Percentiles rank a stretch among this genome's conserved stretches.
phyloP scores from a whole-genome alignment of 2,888 invertebrate species.

The Drosophila parthenogenetica region DNA sequence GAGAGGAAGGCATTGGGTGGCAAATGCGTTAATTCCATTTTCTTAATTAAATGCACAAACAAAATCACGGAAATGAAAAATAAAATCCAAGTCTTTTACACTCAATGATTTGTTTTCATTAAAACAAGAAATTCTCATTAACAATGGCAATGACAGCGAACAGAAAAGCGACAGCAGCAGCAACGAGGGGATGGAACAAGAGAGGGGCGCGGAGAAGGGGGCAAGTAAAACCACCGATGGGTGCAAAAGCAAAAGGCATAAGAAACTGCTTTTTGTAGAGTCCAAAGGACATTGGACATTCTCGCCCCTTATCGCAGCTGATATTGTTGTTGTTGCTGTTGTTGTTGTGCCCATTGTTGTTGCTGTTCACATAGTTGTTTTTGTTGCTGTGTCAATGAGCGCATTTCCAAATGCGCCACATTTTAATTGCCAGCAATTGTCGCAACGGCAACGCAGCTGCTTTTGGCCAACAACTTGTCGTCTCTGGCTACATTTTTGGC shows the following conservation, averaged over 20 bases:
- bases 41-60: conserved; percentile 84
- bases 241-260: conserved; percentile 47
- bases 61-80: conserved; percentile 83
- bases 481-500: not conserved
- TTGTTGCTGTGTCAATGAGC: conserved; percentile 54
- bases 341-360: conserved; percentile 20
- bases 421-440: conserved; percentile 81
- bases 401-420: conserved; percentile 74
- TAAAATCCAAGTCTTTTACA: conserved; percentile 83
- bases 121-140: conserved; percentile 84
- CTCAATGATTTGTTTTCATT: conserved; percentile 84
- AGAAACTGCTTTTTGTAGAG: conserved; percentile 22
- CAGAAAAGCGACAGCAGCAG: conserved; percentile 40
- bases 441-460: conserved; percentile 59
- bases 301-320: conserved; percentile 59
- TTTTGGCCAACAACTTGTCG: conserved; percentile 38
- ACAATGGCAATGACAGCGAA: conserved; percentile 81
- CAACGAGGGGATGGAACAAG: not conserved
- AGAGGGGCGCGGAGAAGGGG: rapidly evolving
- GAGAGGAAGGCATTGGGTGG: conserved; percentile 26
- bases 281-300: conserved; percentile 48
- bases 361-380: conserved; percentile 10
- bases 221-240: conserved; percentile 45
- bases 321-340: too few relatives aligned
- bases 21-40: conserved; percentile 83